Conservation (phyloP, 2,797 vertebrate species). For the Setipinna tenuifilis region DNA sequence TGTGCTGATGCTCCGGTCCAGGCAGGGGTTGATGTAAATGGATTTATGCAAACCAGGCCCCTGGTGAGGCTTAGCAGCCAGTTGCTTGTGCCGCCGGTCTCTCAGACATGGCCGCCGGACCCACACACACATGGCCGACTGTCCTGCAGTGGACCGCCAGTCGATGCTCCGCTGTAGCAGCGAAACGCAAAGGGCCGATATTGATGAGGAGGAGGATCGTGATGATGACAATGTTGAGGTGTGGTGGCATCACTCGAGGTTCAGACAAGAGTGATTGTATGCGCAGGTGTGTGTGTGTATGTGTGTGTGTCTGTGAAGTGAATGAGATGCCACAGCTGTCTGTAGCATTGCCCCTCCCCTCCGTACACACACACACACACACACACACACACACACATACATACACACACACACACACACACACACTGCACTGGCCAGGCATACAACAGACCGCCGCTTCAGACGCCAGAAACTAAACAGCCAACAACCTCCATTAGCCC, state of each 20-base stretch:
- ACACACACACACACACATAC: too few relatives aligned
- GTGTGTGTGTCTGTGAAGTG: constrained; percentile 28
- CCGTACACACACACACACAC: neutral
- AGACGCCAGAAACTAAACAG: constrained; percentile 92
- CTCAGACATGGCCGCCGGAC: constrained; percentile 62
- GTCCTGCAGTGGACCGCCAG: neutral
- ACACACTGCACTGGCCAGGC: constrained; percentile 50
- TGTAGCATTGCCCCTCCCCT: constrained; percentile 46
- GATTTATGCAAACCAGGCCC: constrained; percentile 86
- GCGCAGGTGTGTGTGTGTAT: constrained; percentile 51
- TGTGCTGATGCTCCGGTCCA: constrained; percentile 76
- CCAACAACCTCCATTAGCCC: constrained; percentile 85
- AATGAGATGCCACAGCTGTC: constrained; percentile 79
- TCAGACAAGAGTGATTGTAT: constrained; percentile 33
- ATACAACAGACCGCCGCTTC: constrained; percentile 82
- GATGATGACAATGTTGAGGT: constrained; percentile 67
- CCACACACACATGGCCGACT: too few relatives aligned
- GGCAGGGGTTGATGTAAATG: constrained; percentile 76
- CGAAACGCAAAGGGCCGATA: neutral
- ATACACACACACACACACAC: neutral
- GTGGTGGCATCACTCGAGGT: constrained; percentile 47
- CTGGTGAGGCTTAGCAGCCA: constrained; percentile 78
- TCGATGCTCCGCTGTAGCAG: neutral
- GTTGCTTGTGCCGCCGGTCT: constrained; percentile 77
- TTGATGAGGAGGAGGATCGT: too few relatives aligned